Conservation (phyloP, 2,113 vertebrate species). For the Melanerpes aurifrons region DNA sequence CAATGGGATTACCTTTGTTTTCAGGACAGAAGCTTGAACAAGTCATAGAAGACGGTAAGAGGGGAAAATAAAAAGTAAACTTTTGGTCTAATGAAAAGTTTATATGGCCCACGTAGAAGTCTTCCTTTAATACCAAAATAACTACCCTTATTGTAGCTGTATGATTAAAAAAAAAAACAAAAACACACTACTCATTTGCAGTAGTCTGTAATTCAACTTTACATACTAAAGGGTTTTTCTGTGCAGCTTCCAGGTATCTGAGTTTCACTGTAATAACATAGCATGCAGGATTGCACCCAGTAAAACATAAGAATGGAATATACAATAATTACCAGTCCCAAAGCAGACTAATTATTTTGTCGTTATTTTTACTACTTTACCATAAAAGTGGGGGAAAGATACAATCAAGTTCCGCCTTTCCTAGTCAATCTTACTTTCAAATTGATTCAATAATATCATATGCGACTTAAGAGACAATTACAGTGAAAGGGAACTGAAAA, state of each 20-base stretch:
- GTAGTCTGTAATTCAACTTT: neutral
- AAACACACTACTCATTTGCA: neutral
- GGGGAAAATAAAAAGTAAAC: neutral
- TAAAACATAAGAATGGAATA: neutral
- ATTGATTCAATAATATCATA: neutral
- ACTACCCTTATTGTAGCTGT: neutral
- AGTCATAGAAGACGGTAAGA: neutral
- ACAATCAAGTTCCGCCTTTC: neutral
- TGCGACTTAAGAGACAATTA: neutral
- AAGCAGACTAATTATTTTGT: accelerated
- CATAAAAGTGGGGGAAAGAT: neutral
- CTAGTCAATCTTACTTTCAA: neutral
- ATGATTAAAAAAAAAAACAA: neutral
- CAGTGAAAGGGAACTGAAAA: neutral
- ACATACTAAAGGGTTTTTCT: neutral
- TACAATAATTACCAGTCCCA: neutral
- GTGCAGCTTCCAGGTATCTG: neutral
- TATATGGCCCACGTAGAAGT: neutral
- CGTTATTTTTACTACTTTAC: neutral
- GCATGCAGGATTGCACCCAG: accelerated
- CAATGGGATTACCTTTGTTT: neutral
- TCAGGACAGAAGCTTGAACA: neutral
- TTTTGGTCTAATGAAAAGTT: neutral
- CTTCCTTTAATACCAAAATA: neutral
- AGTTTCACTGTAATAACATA: neutral